These are phyloP conservation scores for Spheniscus mendiculus DNA, from an alignment of 2,113 vertebrate genomes.

Conservation along the genomic window DNA sequence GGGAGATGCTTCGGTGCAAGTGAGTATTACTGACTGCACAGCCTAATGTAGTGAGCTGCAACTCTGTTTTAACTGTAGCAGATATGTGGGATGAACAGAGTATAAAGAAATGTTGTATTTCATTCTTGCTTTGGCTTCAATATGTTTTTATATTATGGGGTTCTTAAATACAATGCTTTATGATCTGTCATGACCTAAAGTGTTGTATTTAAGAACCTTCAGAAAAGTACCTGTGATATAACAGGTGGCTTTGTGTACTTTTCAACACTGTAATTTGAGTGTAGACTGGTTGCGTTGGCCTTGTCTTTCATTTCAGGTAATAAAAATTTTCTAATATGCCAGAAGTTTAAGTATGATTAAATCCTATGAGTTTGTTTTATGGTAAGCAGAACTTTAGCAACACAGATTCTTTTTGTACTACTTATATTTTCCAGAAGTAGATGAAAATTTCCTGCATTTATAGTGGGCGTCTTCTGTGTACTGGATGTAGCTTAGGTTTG, in stretches of 20 bases:
- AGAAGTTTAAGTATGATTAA: background rate
- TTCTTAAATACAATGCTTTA: background rate
- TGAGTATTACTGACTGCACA: background rate
- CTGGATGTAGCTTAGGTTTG: background rate
- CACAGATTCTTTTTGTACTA: background rate
- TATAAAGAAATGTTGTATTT: background rate
- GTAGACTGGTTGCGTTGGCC: background rate
- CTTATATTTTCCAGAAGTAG: background rate
- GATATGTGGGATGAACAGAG: background rate
- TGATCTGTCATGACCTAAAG: accelerated
- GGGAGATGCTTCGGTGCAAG: slow-evolving; percentile 91
- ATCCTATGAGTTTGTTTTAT: background rate
- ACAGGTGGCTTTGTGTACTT: background rate
- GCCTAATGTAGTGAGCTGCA: background rate
- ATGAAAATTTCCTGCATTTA: background rate
- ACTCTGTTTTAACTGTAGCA: background rate
- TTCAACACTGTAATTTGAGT: background rate
- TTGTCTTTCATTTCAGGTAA: background rate
- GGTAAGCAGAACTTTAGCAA: background rate
- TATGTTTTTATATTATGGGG: accelerated
- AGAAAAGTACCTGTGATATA: background rate
- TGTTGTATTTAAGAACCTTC: background rate
- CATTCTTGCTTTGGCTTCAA: background rate
- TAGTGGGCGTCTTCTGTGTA: background rate
- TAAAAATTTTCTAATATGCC: background rate